A percentile compares a stretch with the other conserved stretches of the same genome.
Evolutionary conservation across 1,140 invertebrate genomes (phyloP).

Genomic region (Drosophila biarmipes): DNA sequence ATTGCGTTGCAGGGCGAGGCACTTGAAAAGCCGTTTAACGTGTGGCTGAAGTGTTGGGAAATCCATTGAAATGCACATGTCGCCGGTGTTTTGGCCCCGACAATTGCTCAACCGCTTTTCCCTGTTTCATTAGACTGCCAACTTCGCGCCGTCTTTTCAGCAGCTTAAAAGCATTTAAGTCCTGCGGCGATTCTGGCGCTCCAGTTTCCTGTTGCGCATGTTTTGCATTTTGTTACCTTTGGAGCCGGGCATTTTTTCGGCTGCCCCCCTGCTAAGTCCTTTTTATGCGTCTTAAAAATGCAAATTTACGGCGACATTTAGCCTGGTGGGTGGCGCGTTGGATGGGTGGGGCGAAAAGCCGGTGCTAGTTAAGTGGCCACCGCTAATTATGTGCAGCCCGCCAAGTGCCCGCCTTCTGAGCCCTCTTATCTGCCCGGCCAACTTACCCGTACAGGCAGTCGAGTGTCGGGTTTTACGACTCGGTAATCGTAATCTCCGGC

Average conservation of each 20-base stretch:
- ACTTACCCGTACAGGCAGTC: constrained; percentile 25
- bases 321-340: background rate
- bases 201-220: constrained; percentile 62
- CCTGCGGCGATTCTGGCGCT: constrained; percentile 41
- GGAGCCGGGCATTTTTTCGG: constrained; percentile 14
- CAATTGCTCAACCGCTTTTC: constrained; percentile 37
- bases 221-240: constrained; percentile 56
- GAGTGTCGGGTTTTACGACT: constrained; percentile 62
- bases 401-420: constrained; percentile 50
- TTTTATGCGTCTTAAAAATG: constrained; percentile 74
- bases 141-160: constrained; percentile 1
- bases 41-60: background rate
- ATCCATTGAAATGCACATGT: constrained; percentile 26
- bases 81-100: background rate
- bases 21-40: constrained; percentile 45
- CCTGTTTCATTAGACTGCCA: constrained; percentile 31
- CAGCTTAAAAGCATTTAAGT: constrained; percentile 45
- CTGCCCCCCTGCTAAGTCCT: constrained; percentile 27
- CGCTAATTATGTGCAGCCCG: constrained; percentile 76
- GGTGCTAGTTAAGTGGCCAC: constrained; percentile 58
- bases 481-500: constrained; percentile 54
- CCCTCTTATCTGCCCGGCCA: constrained; percentile 44
- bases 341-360: too few species aligned
- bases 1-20: constrained; percentile 9
- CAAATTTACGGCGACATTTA: constrained; percentile 73